phyloP scores from a whole-genome alignment of 64 coral and sea anemone genomes.

The Catalaphyllia jardinei region DNA sequence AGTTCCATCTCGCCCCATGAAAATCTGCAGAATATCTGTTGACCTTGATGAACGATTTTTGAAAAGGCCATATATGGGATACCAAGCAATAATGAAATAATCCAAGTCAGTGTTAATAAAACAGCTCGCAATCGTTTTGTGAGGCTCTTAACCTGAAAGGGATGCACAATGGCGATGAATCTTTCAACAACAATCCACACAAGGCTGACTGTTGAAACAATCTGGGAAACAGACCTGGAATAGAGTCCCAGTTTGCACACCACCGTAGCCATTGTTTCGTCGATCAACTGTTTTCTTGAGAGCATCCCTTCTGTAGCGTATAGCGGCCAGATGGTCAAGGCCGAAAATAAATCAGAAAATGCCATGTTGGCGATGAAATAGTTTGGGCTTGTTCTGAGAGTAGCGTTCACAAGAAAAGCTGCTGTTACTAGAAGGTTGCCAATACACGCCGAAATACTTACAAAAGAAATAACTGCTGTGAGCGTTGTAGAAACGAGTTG shows the following conservation, averaged over 20 bases:
- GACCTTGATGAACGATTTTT: not conserved
- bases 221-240: conserved; percentile 12
- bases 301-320: conserved; percentile 16
- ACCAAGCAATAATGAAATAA: not conserved
- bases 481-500: not conserved
- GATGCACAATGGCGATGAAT: conserved; percentile 12
- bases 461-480: not conserved
- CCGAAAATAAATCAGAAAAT: not conserved
- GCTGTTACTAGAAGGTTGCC: not conserved
- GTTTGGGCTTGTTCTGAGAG: conserved; percentile 18
- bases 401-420: not conserved
- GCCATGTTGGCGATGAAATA: conserved; percentile 34
- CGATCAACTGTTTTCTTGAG: not conserved
- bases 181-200: conserved; percentile 20
- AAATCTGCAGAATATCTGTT: not conserved
- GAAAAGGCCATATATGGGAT: not conserved
- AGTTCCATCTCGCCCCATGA: not conserved
- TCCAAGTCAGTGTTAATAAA: not conserved
- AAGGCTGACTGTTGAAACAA: not conserved
- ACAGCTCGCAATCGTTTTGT: not conserved
- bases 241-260: not conserved
- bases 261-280: not conserved
- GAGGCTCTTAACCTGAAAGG: not conserved
- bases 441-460: not conserved
- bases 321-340: not conserved